Evolutionary conservation across 2,113 vertebrate species (phyloP).

Genomic region (Osmerus eperlanus): DNA sequence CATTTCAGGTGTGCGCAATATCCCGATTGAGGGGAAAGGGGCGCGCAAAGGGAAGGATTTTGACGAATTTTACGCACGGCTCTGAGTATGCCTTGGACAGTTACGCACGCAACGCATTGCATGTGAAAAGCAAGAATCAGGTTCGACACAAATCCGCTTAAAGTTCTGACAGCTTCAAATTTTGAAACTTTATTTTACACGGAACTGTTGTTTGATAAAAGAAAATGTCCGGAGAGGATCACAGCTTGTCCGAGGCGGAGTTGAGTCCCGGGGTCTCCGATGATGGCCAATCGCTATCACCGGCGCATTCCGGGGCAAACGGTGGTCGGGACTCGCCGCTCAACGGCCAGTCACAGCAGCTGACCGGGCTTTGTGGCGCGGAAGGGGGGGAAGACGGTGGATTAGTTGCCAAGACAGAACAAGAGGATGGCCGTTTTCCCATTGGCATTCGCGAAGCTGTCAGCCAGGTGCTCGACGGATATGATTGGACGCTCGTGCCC

Average conservation of each 20-base stretch:
- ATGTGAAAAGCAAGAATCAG: too few species aligned
- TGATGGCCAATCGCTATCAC: conserved; percentile 88
- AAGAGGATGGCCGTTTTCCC: conserved; percentile 89
- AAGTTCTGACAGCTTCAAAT: neutral
- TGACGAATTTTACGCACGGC: neutral
- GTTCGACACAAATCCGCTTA: neutral
- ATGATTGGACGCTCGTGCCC: conserved; percentile 98
- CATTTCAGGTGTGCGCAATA: neutral
- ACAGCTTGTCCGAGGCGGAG: conserved; percentile 93
- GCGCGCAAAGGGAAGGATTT: neutral
- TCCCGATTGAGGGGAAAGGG: neutral
- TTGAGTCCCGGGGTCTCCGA: conserved; percentile 94
- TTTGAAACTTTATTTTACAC: neutral
- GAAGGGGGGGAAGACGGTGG: conserved; percentile 64
- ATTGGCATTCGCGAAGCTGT: conserved; percentile 97
- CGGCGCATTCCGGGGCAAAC: conserved; percentile 72
- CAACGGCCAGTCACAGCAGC: conserved; percentile 66
- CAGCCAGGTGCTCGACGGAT: conserved; percentile 96
- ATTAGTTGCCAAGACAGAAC: conserved; percentile 62
- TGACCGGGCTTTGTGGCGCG: conserved; percentile 79
- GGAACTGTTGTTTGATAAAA: neutral
- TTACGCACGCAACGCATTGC: too few species aligned
- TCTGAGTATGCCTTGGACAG: neutral
- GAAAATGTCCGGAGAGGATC: conserved; percentile 91
- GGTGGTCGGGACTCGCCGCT: conserved; percentile 72